Percentiles rank a stretch among this genome's conserved stretches.
Evolutionary conservation across 2,113 vertebrate genomes (phyloP).

Genomic region (Lepus americanus): DNA sequence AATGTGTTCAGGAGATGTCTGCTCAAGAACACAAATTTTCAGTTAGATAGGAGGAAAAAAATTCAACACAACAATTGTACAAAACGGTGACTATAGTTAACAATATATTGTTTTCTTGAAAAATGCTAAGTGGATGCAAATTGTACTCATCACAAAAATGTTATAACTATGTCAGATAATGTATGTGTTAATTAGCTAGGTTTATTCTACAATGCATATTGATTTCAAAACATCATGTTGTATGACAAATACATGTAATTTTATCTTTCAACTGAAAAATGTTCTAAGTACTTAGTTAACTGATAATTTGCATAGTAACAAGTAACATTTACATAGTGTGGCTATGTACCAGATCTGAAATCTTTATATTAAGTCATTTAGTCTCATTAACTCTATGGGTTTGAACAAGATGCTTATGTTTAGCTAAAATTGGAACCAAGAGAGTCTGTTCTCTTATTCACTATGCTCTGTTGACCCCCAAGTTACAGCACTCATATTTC

Average conservation of each 20-base stretch:
- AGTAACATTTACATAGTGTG: neutral
- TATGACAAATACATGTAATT: neutral
- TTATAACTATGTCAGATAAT: neutral
- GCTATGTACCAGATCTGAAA: neutral
- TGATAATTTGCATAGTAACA: neutral
- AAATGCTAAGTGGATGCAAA: neutral
- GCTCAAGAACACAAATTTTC: neutral
- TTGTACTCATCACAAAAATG: neutral
- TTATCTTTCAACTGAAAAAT: neutral
- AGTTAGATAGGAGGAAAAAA: neutral
- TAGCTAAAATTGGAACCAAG: neutral
- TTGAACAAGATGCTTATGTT: neutral
- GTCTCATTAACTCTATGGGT: neutral
- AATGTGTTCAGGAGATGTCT: neutral
- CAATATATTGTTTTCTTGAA: neutral
- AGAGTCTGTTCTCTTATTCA: neutral
- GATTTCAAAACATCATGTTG: neutral
- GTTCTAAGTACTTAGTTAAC: neutral
- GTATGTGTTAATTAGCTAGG: neutral
- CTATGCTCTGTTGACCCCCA: neutral
- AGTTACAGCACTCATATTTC: neutral
- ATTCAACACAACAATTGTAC: neutral
- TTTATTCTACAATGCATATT: neutral
- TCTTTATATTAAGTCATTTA: neutral
- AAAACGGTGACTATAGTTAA: neutral